phyloP scores from a whole-genome alignment of 2,797 vertebrate genomes.

The Megaceryle alcyon region DNA sequence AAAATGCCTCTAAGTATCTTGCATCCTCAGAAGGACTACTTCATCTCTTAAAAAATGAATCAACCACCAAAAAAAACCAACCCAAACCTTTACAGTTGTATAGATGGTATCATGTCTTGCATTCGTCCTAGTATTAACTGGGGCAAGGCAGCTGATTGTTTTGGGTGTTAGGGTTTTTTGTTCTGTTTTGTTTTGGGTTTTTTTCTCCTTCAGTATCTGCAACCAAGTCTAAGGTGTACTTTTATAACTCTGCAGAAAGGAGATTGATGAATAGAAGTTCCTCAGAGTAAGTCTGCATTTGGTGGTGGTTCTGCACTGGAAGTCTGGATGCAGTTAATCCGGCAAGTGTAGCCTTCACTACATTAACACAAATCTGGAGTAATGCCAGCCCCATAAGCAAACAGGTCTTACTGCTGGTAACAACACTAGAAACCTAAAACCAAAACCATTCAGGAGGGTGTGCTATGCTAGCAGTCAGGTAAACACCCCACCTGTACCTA shows the following conservation, averaged over 20 bases:
- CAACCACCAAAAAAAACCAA: background rate
- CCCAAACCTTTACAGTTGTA: background rate
- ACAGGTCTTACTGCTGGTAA: background rate
- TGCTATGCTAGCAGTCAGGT: constrained; percentile 31
- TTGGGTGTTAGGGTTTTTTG: background rate
- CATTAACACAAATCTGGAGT: background rate
- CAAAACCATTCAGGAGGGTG: background rate
- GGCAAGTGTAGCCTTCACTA: background rate
- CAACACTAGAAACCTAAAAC: constrained; percentile 4
- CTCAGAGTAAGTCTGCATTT: background rate
- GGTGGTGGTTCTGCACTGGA: background rate
- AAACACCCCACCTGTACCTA: background rate
- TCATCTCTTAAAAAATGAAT: background rate
- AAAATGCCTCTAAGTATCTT: constrained; percentile 46
- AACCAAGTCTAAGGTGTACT: background rate
- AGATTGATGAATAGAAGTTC: background rate
- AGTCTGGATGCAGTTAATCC: background rate
- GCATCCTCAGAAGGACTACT: background rate
- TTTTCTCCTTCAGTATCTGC: background rate
- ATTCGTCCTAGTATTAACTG: background rate
- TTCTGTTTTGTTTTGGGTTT: no score
- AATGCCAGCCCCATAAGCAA: background rate
- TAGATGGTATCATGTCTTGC: background rate
- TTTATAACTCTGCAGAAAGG: background rate
- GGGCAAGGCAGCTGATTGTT: background rate